phyloP scores from a whole-genome alignment of 2,888 invertebrate genomes.

The Mesoligia furuncula region DNA sequence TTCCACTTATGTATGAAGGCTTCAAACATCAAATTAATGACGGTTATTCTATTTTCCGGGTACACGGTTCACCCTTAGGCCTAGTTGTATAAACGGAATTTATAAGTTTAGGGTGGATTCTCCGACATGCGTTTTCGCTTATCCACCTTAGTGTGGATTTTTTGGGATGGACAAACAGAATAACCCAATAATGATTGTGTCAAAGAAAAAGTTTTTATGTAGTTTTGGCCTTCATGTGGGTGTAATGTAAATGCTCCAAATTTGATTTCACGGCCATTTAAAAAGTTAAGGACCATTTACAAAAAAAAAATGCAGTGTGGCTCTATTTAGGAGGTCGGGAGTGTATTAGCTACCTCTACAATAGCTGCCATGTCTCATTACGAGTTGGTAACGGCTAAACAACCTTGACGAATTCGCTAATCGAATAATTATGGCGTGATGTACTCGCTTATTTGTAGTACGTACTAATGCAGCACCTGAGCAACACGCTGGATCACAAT shows the following conservation, averaged over 20 bases:
- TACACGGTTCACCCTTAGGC: background rate
- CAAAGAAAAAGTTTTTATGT: background rate
- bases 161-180: background rate
- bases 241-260: background rate
- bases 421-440: constrained; percentile 44
- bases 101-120: background rate
- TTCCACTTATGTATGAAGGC: background rate
- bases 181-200: background rate
- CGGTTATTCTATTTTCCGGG: background rate
- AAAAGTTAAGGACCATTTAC: background rate
- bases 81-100: too few relatives aligned
- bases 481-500: constrained; percentile 44
- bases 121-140: background rate
- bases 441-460: constrained; percentile 26
- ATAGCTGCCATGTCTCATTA: constrained; percentile 23
- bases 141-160: background rate
- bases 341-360: background rate
- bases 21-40: background rate
- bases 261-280: background rate
- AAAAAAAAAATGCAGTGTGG: background rate
- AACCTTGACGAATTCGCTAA: constrained; percentile 45
- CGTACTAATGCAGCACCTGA: constrained; percentile 20
- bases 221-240: background rate
- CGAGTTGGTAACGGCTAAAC: constrained; percentile 8
- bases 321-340: background rate